Conservation (phyloP, 2,113 vertebrate species). For the Ia io region DNA sequence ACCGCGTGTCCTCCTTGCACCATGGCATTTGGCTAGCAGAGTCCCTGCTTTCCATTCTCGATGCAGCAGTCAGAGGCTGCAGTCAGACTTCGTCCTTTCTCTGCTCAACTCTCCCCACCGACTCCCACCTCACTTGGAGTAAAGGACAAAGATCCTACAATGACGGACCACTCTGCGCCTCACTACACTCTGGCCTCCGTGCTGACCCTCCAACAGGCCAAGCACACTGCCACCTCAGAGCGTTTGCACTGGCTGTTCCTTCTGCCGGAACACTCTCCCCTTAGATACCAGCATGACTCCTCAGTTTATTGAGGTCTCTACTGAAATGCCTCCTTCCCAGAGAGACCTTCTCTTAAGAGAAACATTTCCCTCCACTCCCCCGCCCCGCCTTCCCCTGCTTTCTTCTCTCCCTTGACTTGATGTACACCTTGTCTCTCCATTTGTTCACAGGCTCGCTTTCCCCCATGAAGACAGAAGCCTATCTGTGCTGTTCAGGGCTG, state of each 20-base stretch:
- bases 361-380: background rate
- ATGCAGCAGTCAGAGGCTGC: background rate
- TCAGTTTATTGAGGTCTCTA: background rate
- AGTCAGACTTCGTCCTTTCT: background rate
- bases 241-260: background rate
- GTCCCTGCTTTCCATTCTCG: background rate
- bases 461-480: background rate
- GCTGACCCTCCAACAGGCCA: background rate
- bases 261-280: background rate
- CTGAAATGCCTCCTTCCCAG: background rate
- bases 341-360: background rate
- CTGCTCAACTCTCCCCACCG: background rate
- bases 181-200: background rate
- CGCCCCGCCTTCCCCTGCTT: background rate
- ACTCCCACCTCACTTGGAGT: background rate
- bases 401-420: background rate
- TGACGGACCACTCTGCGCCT: background rate
- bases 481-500: background rate
- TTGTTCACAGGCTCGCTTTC: background rate
- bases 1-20: background rate
- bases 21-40: background rate
- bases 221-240: background rate
- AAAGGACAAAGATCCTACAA: background rate
- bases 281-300: background rate
- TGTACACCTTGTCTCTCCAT: background rate